Evolutionary conservation across 2,888 invertebrate genomes (phyloP), one percentile per base, ranked within the genome.

Genomic region (Cerceris rybyensis): DNA sequence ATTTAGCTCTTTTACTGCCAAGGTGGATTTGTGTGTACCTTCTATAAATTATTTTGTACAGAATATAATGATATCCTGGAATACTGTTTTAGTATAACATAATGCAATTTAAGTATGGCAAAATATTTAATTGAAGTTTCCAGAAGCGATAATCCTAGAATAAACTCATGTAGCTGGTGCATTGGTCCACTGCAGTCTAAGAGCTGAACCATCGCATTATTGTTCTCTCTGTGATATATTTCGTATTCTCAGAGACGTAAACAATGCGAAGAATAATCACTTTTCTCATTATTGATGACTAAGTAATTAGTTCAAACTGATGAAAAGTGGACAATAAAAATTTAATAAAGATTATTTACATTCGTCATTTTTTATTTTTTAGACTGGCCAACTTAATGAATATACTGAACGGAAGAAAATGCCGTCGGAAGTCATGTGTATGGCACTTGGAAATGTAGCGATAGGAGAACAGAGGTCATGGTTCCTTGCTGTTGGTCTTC

Each of bases 341-440:
- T 28, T 28, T 28, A 1, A 28, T 28, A 28, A 28, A 14, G 46
- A 42, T 41, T 49, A 13, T 54, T 63, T 57, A 9, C 11, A 14
- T 42, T 1, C 2, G 6, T n/a, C 8, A 17, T 17, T 59, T 58
- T 55, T 1, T 50, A 39, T 8, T 82, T 85, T 94, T 94, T 92
- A 98, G 98, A 98, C 98, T 84, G 99, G 99, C 0, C 98, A 99
- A 92, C 93, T 99, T 64, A 99, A 99, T 93, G 99, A 99, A 92
- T 99, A 99, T 92, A 98, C 98, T 8, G 99, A 99, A 91, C 95
- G 99, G 9, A 98, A 98, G 90, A 98, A 98, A 91, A 96, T 99
- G 96, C 97, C 98, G 7, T 96, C 97, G 0, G 99, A 99, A 92
- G 98, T 99, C 0, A 96, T 99, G 84, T 99, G 99, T 91, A 99